These are phyloP conservation scores for Pelochelys cantorii DNA, from an alignment of 2,797 vertebrate genomes.

Conservation along the genomic window DNA sequence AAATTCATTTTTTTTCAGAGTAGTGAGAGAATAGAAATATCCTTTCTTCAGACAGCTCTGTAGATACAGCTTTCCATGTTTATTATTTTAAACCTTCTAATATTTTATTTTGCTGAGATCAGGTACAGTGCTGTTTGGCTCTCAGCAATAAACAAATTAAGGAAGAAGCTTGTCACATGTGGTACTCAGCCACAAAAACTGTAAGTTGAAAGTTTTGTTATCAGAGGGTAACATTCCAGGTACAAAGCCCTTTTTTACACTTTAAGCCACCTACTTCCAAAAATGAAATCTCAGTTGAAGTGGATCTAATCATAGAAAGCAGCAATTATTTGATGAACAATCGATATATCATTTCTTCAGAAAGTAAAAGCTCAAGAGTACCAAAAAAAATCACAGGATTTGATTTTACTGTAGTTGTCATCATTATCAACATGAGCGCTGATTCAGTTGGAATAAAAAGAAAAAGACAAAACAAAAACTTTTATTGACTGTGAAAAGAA, in stretches of 20 bases:
- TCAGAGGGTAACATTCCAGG: slow-evolving; percentile 26
- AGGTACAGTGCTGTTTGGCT: neutral
- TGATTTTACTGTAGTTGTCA: slow-evolving; percentile 12
- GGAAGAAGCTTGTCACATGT: neutral
- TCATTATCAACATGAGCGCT: slow-evolving; percentile 42
- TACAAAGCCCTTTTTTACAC: slow-evolving; percentile 45
- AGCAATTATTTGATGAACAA: slow-evolving; percentile 68
- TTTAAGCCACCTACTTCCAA: slow-evolving; percentile 26
- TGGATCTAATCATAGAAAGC: slow-evolving; percentile 49
- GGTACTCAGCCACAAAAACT: neutral
- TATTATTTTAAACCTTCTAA: neutral
- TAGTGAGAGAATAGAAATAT: neutral
- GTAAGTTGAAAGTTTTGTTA: slow-evolving; percentile 50
- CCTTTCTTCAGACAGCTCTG: neutral
- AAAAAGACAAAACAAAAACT: slow-evolving; percentile 30
- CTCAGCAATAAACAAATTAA: neutral
- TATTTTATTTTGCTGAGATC: neutral
- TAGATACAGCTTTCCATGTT: neutral
- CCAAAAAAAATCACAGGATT: neutral
- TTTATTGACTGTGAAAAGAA: slow-evolving; percentile 13
- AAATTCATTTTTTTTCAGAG: neutral
- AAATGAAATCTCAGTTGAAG: slow-evolving; percentile 20
- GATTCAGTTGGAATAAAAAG: slow-evolving; percentile 46
- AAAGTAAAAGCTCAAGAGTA: slow-evolving; percentile 21
- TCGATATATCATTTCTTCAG: slow-evolving; percentile 67